Percentiles rank a stretch among this genome's conserved stretches.
Conservation (phyloP, 2,888 invertebrate species). For the Branchipolynoe longqiensis region DNA sequence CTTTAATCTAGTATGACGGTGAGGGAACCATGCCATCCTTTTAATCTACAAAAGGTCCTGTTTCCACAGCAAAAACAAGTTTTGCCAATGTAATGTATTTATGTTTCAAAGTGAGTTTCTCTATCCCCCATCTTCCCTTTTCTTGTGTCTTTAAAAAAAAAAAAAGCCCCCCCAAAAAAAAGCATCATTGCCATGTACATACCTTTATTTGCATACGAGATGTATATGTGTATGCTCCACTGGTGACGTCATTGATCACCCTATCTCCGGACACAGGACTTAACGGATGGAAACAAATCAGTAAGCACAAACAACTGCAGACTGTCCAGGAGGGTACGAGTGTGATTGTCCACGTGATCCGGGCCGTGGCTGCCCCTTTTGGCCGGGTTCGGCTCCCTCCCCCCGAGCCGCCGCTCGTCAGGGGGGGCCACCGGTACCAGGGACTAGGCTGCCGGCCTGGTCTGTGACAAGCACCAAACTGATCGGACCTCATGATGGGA, state of each 20-base stretch:
- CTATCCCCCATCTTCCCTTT: too few relatives aligned
- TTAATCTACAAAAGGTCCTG: conserved; percentile 9
- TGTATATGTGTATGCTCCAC: not conserved
- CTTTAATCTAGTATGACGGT: conserved; percentile 7
- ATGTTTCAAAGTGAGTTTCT: conserved; percentile 19
- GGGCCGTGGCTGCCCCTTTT: too few relatives aligned
- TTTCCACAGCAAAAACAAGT: not conserved
- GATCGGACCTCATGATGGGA: too few relatives aligned
- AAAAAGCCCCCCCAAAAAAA: too few relatives aligned
- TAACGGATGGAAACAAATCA: not conserved
- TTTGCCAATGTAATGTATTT: conserved; percentile 38
- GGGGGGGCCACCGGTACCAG: too few relatives aligned
- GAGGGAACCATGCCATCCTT: not conserved
- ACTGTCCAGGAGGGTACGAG: not conserved
- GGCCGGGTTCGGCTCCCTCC: too few relatives aligned
- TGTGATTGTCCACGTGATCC: too few relatives aligned
- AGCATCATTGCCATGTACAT: conserved; percentile 47
- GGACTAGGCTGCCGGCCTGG: too few relatives aligned
- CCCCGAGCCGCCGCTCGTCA: too few relatives aligned
- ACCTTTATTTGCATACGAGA: conserved; percentile 18
- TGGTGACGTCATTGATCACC: conserved; percentile 12
- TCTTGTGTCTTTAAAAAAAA: conserved; percentile 14
- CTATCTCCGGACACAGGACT: conserved; percentile 24
- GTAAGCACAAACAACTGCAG: too few relatives aligned
- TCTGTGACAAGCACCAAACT: too few relatives aligned